A percentile compares a stretch with the other conserved stretches of the same genome.
phyloP scores from a whole-genome alignment of 2,113 vertebrate species.

The Phylloscopus trochilus region DNA sequence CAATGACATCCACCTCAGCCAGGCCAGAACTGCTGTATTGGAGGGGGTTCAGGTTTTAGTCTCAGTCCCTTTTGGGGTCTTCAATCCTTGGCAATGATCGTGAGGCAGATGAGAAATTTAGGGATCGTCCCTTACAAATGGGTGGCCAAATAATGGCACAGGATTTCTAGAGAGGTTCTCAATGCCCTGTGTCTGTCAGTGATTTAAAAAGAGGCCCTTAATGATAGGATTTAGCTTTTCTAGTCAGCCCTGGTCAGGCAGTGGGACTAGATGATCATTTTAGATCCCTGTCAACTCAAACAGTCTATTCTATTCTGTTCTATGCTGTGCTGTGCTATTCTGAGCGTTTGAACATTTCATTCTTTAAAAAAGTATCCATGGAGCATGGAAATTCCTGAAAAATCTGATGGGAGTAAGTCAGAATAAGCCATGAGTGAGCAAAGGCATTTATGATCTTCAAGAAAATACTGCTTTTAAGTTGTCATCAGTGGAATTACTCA shows the following conservation, averaged over 20 bases:
- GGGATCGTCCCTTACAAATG: no score
- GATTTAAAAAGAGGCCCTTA: neutral
- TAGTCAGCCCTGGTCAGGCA: neutral
- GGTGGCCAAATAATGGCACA: neutral
- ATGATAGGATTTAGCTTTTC: neutral
- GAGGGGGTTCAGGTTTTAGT: no score
- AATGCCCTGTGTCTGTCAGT: accelerated
- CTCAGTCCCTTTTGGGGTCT: no score
- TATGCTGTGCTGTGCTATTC: neutral
- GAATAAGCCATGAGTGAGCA: neutral
- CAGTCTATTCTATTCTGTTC: neutral
- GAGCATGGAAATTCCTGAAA: neutral
- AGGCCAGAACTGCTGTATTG: no score
- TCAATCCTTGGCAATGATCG: no score
- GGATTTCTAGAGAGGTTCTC: neutral
- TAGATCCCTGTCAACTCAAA: neutral
- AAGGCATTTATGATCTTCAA: neutral
- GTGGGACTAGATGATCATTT: neutral
- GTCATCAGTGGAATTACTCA: neutral
- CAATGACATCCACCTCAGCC: no score
- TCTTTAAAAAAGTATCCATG: neutral
- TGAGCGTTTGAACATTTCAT: neutral
- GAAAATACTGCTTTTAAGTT: neutral
- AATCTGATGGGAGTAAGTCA: neutral
- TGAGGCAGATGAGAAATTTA: no score